A percentile compares a stretch with the other conserved stretches of the same genome.
phyloP scores from a whole-genome alignment of 2,113 vertebrate species.

The Glaucomys volans region DNA sequence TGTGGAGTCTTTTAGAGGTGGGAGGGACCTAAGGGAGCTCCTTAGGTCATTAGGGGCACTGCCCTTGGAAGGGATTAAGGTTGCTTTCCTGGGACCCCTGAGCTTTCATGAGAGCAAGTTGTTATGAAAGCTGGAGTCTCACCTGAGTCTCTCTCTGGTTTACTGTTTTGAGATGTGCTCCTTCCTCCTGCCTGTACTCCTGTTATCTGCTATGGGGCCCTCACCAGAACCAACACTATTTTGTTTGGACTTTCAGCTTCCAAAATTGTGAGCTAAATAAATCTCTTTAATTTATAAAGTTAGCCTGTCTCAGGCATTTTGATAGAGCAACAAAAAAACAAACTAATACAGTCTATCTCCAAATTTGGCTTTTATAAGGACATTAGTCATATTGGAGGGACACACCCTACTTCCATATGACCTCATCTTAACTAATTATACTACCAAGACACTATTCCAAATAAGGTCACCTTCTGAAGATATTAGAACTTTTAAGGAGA shows the following conservation, averaged over 20 bases:
- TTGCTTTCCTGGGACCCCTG: not conserved
- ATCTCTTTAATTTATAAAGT: not conserved
- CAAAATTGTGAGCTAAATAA: not conserved
- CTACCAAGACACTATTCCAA: not conserved
- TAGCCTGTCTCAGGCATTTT: not conserved
- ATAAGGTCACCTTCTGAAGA: not conserved
- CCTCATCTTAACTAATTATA: not conserved
- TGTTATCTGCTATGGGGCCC: not conserved
- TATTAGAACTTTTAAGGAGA: not conserved
- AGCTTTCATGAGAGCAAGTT: not conserved
- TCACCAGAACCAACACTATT: too few species aligned
- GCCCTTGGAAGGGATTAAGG: not conserved
- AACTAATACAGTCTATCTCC: not conserved
- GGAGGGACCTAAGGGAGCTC: not conserved
- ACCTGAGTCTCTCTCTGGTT: not conserved
- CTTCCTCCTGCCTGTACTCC: not conserved
- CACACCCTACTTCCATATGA: not conserved
- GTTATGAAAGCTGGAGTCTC: not conserved
- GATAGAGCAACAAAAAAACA: not conserved
- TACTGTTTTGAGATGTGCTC: not conserved
- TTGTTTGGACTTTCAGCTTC: not conserved
- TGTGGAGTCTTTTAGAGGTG: not conserved
- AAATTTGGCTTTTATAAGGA: not conserved
- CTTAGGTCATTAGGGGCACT: too few species aligned
- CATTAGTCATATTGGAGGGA: too few species aligned